phyloP scores from a whole-genome alignment of 2,888 invertebrate genomes.

The Scaptomyza tumidula region DNA sequence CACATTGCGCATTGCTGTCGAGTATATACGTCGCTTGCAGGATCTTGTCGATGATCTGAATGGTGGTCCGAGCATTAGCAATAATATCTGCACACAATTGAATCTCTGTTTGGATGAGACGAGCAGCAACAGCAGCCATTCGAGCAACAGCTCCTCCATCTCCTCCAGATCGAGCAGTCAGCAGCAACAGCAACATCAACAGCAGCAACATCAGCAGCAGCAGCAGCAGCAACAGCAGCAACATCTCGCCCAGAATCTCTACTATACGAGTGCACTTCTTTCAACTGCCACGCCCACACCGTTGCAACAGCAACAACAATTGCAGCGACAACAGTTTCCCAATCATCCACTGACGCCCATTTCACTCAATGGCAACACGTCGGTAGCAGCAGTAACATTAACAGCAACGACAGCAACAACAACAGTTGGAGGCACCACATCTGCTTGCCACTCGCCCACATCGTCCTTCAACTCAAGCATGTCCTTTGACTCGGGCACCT shows the following conservation, averaged over 20 bases:
- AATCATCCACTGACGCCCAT: conserved; percentile 73
- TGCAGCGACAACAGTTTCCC: conserved; percentile 64
- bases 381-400: conserved; percentile 49
- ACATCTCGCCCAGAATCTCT: conserved; percentile 25
- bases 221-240: not conserved
- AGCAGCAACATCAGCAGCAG: not conserved
- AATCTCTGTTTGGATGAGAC: conserved; percentile 57
- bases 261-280: conserved; percentile 40
- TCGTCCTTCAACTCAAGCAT: conserved; percentile 82
- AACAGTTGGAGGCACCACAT: not conserved
- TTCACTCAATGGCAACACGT: conserved; percentile 56
- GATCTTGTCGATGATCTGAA: conserved; percentile 87
- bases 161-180: conserved; percentile 21
- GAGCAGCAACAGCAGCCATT: conserved; percentile 52
- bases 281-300: conserved; percentile 40
- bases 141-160: conserved; percentile 25
- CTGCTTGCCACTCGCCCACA: conserved; percentile 77
- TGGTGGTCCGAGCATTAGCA: conserved; percentile 57
- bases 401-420: conserved; percentile 16
- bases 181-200: conserved; percentile 2
- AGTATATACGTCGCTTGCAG: conserved; percentile 94
- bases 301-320: conserved; percentile 68
- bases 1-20: conserved; percentile 93
- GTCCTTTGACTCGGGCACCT: conserved; percentile 82
- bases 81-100: conserved; percentile 60